These are phyloP conservation scores for Thamnophis elegans DNA, from an alignment of 2,797 vertebrate genomes.

Conservation along the genomic window DNA sequence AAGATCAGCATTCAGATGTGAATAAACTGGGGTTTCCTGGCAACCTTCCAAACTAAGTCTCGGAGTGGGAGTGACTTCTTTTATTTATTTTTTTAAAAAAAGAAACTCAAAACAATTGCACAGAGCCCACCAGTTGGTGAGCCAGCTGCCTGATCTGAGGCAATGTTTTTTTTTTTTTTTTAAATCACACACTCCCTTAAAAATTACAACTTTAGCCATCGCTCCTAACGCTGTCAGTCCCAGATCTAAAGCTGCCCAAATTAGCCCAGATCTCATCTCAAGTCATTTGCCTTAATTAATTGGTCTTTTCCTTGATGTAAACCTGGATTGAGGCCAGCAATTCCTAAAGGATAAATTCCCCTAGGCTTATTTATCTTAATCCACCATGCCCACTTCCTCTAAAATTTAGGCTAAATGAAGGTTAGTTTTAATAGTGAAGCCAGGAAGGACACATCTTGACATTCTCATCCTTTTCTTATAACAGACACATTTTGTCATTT, in stretches of 20 bases:
- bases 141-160: not conserved
- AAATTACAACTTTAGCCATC: not conserved
- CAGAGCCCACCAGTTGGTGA: not conserved
- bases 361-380: not conserved
- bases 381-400: not conserved
- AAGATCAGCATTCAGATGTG: not conserved
- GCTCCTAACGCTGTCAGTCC: not conserved
- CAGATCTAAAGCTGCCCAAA: not conserved
- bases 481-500: not conserved
- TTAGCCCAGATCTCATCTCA: not conserved
- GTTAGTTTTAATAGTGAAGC: not conserved
- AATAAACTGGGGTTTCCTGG: slow-evolving; percentile 22
- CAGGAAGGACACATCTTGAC: not conserved
- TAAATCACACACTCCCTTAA: not conserved
- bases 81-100: not conserved
- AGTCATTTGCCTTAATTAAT: not conserved
- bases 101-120: not conserved
- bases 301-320: not conserved
- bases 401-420: not conserved
- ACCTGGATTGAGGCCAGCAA: not conserved
- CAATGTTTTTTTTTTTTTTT: not conserved
- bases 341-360: not conserved
- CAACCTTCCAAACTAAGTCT: slow-evolving; percentile 10
- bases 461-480: not conserved
- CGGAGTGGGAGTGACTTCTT: not conserved